Base-by-base conservation (phyloP, 2,113 vertebrate species). In the Charina bottae region DNA sequence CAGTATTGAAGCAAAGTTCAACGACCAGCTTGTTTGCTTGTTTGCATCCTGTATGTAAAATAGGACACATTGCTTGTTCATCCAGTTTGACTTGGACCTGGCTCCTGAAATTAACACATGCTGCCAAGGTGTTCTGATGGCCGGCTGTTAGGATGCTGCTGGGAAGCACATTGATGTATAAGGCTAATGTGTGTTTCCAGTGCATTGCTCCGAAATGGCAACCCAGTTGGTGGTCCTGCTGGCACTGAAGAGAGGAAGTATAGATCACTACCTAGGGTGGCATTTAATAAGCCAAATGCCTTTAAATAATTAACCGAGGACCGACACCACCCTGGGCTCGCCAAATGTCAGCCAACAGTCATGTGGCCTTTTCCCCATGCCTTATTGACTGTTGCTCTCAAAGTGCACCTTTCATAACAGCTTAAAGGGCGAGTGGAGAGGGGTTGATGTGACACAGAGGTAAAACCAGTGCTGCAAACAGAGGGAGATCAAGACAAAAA, bases 401-500 rank as follows among this genome's bases (percentile, higher is more conserved):
- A 96, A 98, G 97, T 90, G 95, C 94, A 95, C 94, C 97, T 97
- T 97, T 96, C 95, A 97, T 98, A 97, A 96, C 96, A 96, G 96
- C 95, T 97, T 96, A 97, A 98, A 98, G 97, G 97, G 98, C 96
- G 97, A 97, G 94, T 96, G 95, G 95, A 98, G 97, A 97, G 85
- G 85, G 21, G n/a, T 59, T 93, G 87, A 88, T 93, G 89, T 92
- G 87, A 28, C 23, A 46, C 5, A 8, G 28, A 17, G 91, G 1
- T 62, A 92, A 94, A 42, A 17, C 88, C 24, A 2, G 23, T 93
- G 92, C 0, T 86, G 59, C 92, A 93, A 90, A 90, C 85, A 33
- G 90, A 33, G 91, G 88, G 58, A 94, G 64, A 58, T 93, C 19
- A 93, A 92, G 92, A 88, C 68, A 91, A 58, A 13, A 89, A 85